Percentiles rank a stretch among this genome's conserved stretches.
Evolutionary conservation across 64 coral and sea anemone species (phyloP).

Genomic region (Pachyseris speciosa): DNA sequence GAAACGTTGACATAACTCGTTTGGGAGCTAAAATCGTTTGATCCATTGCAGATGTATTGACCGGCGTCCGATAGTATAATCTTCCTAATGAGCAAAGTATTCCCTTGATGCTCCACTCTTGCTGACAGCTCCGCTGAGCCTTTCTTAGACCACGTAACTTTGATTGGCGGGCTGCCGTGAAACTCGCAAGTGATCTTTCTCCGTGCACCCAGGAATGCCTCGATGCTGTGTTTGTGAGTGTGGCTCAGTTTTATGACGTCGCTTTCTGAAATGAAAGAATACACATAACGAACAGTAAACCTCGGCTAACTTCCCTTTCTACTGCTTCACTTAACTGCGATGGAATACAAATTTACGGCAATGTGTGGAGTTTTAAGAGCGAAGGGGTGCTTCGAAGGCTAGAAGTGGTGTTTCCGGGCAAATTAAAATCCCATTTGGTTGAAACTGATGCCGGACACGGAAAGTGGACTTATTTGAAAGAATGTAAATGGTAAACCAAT

Average conservation of each 20-base stretch:
- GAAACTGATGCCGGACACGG: too few relatives aligned
- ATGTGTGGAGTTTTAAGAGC: too few relatives aligned
- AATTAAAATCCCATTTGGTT: too few relatives aligned
- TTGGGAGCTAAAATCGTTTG: background rate
- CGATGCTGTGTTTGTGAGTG: background rate
- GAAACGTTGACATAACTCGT: conserved; percentile 20
- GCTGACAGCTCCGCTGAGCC: background rate
- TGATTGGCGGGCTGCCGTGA: conserved; percentile 18
- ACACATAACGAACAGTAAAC: too few relatives aligned
- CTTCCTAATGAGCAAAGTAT: background rate
- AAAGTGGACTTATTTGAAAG: too few relatives aligned
- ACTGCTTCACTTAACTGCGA: too few relatives aligned
- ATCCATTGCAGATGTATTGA: conserved; percentile 12
- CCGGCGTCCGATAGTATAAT: background rate
- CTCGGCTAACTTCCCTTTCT: too few relatives aligned
- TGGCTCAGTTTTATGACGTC: conserved; percentile 12
- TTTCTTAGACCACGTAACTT: conserved; percentile 17
- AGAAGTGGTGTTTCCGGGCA: too few relatives aligned
- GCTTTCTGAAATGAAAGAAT: background rate
- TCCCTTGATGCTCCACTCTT: background rate
- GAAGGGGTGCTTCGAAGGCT: too few relatives aligned
- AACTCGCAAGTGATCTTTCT: conserved; percentile 36
- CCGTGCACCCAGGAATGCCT: conserved; percentile 3
- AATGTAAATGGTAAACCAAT: too few relatives aligned
- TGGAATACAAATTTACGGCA: too few relatives aligned